Percentiles rank a stretch among this genome's conserved stretches.
These are phyloP conservation scores for Hydrotaea cyrtoneurina DNA, from an alignment of 2,888 invertebrate species.

Conservation along the genomic window DNA sequence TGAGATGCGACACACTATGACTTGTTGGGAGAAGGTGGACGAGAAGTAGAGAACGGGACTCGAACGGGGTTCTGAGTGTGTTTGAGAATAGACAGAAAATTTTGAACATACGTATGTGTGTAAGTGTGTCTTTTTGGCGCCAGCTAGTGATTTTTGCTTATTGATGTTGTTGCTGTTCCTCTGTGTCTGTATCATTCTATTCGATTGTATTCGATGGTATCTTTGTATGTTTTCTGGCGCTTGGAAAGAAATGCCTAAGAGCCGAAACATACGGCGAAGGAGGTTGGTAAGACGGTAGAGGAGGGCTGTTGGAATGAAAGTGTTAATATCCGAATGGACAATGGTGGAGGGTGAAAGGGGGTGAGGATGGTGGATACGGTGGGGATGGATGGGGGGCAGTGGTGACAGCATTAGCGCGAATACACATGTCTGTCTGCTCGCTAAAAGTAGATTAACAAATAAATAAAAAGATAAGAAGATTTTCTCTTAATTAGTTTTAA, in stretches of 20 bases:
- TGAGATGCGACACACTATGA: too few species aligned
- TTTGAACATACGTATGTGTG: not conserved
- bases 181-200: not conserved
- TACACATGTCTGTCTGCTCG: not conserved
- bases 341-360: not conserved
- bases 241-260: not conserved
- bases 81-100: slow-evolving; percentile 24
- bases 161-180: not conserved
- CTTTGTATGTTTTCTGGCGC: not conserved
- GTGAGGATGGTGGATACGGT: not conserved
- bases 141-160: slow-evolving; percentile 51
- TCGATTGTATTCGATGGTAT: not conserved
- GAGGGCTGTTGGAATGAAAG: not conserved
- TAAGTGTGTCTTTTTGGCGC: slow-evolving; percentile 55
- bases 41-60: not conserved
- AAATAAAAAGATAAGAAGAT: slow-evolving; percentile 25
- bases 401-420: too few species aligned
- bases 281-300: not conserved
- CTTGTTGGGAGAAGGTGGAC: not conserved
- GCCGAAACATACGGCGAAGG: too few species aligned
- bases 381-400: too few species aligned
- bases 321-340: slow-evolving; percentile 24
- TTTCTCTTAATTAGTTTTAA: slow-evolving; percentile 15
- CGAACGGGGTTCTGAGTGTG: not conserved
- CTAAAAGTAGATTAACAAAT: slow-evolving; percentile 7